Base-by-base conservation (phyloP, 2,113 vertebrate species). In the Hylia prasina region DNA sequence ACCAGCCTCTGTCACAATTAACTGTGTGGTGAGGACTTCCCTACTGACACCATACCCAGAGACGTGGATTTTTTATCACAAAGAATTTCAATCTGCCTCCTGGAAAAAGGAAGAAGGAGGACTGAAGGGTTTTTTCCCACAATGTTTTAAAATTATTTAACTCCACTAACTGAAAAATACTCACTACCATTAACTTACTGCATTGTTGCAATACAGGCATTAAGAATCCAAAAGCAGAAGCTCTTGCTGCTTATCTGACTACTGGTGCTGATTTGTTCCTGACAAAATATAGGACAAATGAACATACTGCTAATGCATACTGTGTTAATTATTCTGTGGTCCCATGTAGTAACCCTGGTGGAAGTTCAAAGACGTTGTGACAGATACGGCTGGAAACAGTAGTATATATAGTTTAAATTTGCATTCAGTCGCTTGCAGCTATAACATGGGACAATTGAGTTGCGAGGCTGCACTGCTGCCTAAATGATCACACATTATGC, bases 261-360 rank as follows among this genome's bases (percentile, higher is more conserved):
- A 81, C 10, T n/a, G 33, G 44, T 51, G 54, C 50, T n/a, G 68
- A 75, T 68, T 81, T 89, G 35, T 42, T 93, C 83, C 57, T 75
- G 72, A 90, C 47, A 89, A 89, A 89, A 95, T 47, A 73, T 3
- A 86, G 75, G 79, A 88, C 68, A 92, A 89, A 93, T 56, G 56
- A 96, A 93, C 66, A 93, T 47, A 77, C n/a, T 70, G 82, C 69
- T 90, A 89, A 96, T 72, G 70, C 90, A 94, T 60, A 85, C 84
- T 47, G 76, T 81, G 95, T 81, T 92, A 95, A 90, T 92, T 96
- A 95, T 75, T 92, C 96, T 86, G 64, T 1, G 0, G 56, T 81
- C 80, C 64, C 47, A 83, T 11, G 64, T 2, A 95, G 79, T 63
- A 92, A 92, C 82, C 89, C 60, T 63, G 72, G 73, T 9, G 40